Conservation (phyloP, 2,113 vertebrate genomes). For the Mesitornis unicolor region DNA sequence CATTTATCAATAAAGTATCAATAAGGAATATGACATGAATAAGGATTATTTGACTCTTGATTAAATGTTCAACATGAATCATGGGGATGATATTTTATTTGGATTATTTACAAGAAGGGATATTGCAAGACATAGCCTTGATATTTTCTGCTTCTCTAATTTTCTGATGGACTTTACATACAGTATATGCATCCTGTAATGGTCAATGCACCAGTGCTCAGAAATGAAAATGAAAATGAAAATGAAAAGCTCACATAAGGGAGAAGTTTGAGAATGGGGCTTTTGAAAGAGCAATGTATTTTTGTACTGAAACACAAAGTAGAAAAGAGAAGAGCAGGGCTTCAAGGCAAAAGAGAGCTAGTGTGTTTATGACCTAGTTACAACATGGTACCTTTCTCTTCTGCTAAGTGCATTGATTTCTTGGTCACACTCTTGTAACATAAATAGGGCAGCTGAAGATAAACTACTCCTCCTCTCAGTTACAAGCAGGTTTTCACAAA, state of each 20-base stretch:
- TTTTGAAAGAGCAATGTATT: background rate
- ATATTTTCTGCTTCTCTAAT: background rate
- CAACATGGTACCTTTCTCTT: background rate
- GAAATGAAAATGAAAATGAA: background rate
- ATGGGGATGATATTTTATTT: background rate
- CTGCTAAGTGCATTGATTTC: slow-evolving; percentile 41
- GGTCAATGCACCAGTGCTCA: background rate
- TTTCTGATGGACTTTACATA: background rate
- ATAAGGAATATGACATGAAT: background rate
- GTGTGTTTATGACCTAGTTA: slow-evolving; percentile 49
- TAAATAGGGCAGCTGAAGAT: slow-evolving; percentile 34
- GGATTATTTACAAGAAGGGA: background rate
- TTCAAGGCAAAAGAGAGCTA: slow-evolving; percentile 31
- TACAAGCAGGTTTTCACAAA: background rate
- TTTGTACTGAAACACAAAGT: background rate
- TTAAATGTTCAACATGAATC: background rate
- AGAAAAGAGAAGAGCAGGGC: background rate
- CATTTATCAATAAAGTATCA: background rate
- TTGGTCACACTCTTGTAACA: background rate
- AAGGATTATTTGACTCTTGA: background rate
- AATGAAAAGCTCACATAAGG: background rate
- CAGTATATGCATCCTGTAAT: rapidly evolving
- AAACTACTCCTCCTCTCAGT: background rate
- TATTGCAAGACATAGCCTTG: background rate
- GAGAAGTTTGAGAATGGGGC: background rate